Evolutionary conservation across 2,113 vertebrate species (phyloP), one percentile per base, ranked within the genome.

Genomic region (Pungitius pungitius): DNA sequence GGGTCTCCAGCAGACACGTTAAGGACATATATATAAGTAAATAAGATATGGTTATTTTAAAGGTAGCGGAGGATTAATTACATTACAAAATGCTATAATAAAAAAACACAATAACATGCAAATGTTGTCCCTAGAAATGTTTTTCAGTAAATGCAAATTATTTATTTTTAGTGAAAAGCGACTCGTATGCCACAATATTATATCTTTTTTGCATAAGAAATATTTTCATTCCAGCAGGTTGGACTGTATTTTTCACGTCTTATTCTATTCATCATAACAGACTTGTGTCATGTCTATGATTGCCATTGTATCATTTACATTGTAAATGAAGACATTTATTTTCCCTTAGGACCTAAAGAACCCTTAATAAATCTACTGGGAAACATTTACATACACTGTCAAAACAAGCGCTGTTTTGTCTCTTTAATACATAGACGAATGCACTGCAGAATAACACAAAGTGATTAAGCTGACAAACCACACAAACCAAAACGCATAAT

Each of bases 81-180:
- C 73, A 75, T 33, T 49, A 86, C 76, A 83, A 88, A 86, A 73
- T 73, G 61, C 9, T 73, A 62, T 64, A 62, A 80, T 58, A 69
- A 62, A 78, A 58, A 78, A 59, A 80, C 73, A 85, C 56, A 85
- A 76, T 45, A 56, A 70, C 49, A 85, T 90, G 84, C 68, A 90
- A 82, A 90, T 85, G 9, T 77, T 52, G 57, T 85, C 72, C 76
- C 86, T 75, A 71, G 82, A 83, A 77, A 83, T 72, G 17, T 54
- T 45, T 80, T 76, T 77, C 62, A 75, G 77, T 59, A 72, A 56
- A 91, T 89, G 67, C 54, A 85, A 82, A 91, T 88, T 1, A 73
- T 61, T 69, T 86, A 74, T 91, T 84, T 82, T 67, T 74, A 77
- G 80, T 40, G n/a, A 77, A 66, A 56, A 67, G 12, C 62, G 62